Conservation (phyloP, 2,888 invertebrate species). For the Neoaliturus tenellus region DNA sequence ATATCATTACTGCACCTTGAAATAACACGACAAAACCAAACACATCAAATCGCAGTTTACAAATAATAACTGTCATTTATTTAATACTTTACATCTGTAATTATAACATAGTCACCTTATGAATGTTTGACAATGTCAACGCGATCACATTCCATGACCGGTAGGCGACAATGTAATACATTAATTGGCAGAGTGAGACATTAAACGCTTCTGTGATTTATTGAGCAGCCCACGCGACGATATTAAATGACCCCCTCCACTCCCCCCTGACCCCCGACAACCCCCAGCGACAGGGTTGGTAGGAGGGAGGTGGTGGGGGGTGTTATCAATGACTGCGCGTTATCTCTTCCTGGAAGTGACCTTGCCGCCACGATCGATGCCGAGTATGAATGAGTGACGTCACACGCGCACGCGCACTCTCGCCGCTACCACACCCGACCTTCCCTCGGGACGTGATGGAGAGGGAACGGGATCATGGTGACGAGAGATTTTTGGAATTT, state of each 20-base stretch:
- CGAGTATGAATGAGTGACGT: slow-evolving; percentile 17
- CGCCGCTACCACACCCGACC: slow-evolving; percentile 15
- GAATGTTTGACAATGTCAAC: too few relatives aligned
- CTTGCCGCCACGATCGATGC: slow-evolving; percentile 10
- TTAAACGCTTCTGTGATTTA: background rate
- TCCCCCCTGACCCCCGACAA: background rate
- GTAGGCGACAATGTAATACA: background rate
- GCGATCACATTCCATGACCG: too few relatives aligned
- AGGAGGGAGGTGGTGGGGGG: background rate
- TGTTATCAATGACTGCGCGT: slow-evolving; percentile 2
- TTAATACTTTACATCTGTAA: too few relatives aligned
- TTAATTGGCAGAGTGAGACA: background rate
- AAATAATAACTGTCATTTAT: too few relatives aligned
- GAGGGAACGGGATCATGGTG: too few relatives aligned
- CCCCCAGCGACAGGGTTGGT: background rate
- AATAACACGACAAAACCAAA: too few relatives aligned
- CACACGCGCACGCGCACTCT: background rate
- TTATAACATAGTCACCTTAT: too few relatives aligned
- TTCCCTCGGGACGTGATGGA: background rate
- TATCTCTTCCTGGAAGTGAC: slow-evolving; percentile 30
- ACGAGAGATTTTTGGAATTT: too few relatives aligned
- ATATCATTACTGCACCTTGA: too few relatives aligned
- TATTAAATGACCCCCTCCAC: background rate
- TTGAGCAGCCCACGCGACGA: background rate
- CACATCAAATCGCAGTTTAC: too few relatives aligned